Percentiles rank a stretch among this genome's conserved stretches.
Evolutionary conservation across 2,888 invertebrate genomes (phyloP).

Genomic region (Dicyrtoma fusca): DNA sequence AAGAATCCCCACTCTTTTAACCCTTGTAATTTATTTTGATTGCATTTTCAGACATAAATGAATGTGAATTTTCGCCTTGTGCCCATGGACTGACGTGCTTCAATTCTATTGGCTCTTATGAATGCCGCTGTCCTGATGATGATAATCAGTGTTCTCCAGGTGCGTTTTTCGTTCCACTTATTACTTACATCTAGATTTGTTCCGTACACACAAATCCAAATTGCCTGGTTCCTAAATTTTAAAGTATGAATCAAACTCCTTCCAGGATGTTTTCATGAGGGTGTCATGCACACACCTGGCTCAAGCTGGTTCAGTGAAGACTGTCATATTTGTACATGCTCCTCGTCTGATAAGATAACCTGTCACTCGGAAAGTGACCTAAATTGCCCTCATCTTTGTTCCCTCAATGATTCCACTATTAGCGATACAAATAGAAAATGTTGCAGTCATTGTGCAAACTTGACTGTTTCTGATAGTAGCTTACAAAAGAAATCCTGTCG

Average conservation of each 20-base stretch:
- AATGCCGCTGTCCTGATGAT: slow-evolving; percentile 70
- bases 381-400: slow-evolving; percentile 50
- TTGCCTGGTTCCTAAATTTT: too few relatives aligned
- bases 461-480: slow-evolving; percentile 24
- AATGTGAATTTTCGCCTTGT: slow-evolving; percentile 80
- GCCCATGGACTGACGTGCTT: slow-evolving; percentile 76
- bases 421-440: slow-evolving; percentile 41
- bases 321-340: slow-evolving; percentile 56
- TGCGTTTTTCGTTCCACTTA: slow-evolving; percentile 40
- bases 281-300: slow-evolving; percentile 57
- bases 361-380: slow-evolving; percentile 35
- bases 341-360: slow-evolving; percentile 47
- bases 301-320: slow-evolving; percentile 57
- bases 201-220: too few relatives aligned
- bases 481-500: slow-evolving; percentile 50
- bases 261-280: slow-evolving; percentile 75
- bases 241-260: slow-evolving; percentile 4
- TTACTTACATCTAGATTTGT: neutral
- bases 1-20: neutral
- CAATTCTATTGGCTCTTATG: slow-evolving; percentile 78
- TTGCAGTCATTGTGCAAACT: slow-evolving; percentile 51
- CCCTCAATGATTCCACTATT: slow-evolving; percentile 45
- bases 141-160: slow-evolving; percentile 58
- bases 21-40: neutral
- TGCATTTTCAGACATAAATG: slow-evolving; percentile 73